Evolutionary conservation across 2,888 invertebrate genomes (phyloP), one percentile per base, ranked within the genome.

Genomic region (Galeopsomyia nigrocyanea): DNA sequence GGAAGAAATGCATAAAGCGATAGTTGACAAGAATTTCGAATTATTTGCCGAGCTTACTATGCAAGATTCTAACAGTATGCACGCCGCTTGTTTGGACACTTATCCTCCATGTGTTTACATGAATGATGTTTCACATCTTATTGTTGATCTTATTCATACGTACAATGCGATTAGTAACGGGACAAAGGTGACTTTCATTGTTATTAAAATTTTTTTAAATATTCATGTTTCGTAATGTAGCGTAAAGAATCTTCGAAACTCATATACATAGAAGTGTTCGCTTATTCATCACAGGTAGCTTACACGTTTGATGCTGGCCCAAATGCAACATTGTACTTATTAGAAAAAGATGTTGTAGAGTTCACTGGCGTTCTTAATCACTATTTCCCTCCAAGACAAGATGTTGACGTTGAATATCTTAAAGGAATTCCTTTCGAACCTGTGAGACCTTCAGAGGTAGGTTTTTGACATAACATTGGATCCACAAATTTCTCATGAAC

Each of bases 221-320:
- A 19, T 17, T 47, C 2, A 70, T 51, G 58, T 31, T 3, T 6
- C 17, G 7, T 17, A 22, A 46, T 17, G 53, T 22, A 17, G 2
- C 7, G 7, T 1, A 39, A 39, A 39, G 1, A 39, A 10, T 58
- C 53, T 14, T 10, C 17, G 1, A 17, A 22, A 13, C 39, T 46
- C 3, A 61, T 53, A 7, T 66, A 14, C 17, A 57, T 47, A 56
- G 6, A n/a, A 58, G 26, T 39, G 17, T 39, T 16, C 10, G 5
- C 1, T 57, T 51, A 62, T 64, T 56, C 53, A 57, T 84, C 86
- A 64, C 80, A 92, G 91, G 90, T 96, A 9, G 97, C 97, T 0
- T 99, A 99, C 84, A 98, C 99, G 17, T 99, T 96, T 88, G 99
- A 99, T 90, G 99, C 99, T 68, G 99, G 99, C 6, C 95, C 98